Evolutionary conservation across 1,140 invertebrate genomes (phyloP).

Genomic region (Drosophila willistoni): DNA sequence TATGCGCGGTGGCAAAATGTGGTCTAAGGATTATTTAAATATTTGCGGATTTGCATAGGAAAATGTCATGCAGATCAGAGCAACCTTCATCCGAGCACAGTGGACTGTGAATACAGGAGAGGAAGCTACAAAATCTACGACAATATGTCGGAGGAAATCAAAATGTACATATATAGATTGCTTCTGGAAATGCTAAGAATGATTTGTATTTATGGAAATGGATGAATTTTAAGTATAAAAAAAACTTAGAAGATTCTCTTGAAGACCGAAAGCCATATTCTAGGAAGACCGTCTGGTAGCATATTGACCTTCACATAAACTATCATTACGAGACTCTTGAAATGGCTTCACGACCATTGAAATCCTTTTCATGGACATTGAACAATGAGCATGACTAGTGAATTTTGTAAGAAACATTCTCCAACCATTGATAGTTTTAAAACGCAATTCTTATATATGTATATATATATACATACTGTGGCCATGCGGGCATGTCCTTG

Average conservation of each 20-base stretch:
- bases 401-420: background rate
- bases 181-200: no score
- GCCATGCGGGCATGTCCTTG: slow-evolving; percentile 35
- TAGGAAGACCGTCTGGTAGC: no score
- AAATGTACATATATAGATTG: no score
- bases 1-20: slow-evolving; percentile 33
- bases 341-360: background rate
- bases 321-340: no score
- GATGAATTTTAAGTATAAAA: no score
- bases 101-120: background rate
- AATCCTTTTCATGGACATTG: background rate
- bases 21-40: slow-evolving; percentile 61
- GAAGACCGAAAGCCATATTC: no score
- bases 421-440: no score
- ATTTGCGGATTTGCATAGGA: slow-evolving; percentile 39
- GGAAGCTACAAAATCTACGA: no score
- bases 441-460: background rate
- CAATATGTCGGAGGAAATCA: no score
- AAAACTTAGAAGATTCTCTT: no score
- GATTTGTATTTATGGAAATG: no score
- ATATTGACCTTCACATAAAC: background rate
- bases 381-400: slow-evolving; percentile 2
- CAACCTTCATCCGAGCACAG: background rate
- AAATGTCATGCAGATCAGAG: slow-evolving; percentile 21
- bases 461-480: slow-evolving; percentile 2